Conservation (phyloP, 2,888 invertebrate genomes). For the Yponomeuta sedellus region DNA sequence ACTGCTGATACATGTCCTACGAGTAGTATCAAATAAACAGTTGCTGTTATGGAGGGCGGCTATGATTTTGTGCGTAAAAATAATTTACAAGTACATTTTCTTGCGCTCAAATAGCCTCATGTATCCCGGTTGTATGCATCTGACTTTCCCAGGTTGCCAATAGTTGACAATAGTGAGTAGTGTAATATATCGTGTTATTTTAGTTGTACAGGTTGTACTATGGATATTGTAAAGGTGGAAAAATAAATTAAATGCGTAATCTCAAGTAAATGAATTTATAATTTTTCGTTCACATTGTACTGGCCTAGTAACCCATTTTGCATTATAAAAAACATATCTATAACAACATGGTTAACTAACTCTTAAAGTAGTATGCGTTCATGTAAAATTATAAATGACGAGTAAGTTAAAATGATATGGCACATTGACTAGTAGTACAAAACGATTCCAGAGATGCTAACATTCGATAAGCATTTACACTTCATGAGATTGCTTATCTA, state of each 20-base stretch:
- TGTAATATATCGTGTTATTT: no score
- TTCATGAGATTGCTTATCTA: constrained; percentile 1
- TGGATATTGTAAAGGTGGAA: not conserved
- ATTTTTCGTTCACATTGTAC: constrained; percentile 72
- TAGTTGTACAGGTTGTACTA: not conserved
- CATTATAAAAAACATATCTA: constrained; percentile 71
- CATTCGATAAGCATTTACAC: not conserved
- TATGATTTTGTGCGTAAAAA: no score
- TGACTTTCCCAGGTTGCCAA: no score
- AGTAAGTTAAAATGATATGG: constrained; percentile 68
- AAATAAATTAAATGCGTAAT: constrained; percentile 6
- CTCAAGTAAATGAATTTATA: constrained; percentile 60
- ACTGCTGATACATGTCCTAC: no score
- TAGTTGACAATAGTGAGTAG: no score
- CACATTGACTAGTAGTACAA: constrained; percentile 60
- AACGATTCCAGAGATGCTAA: constrained; percentile 3
- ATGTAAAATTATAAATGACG: constrained; percentile 27
- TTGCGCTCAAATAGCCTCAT: no score
- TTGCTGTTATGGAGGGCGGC: no score
- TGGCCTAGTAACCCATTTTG: constrained; percentile 67
- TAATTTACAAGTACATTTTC: no score
- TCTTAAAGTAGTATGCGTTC: constrained; percentile 38
- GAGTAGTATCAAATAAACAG: no score
- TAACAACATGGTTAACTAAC: constrained; percentile 71
- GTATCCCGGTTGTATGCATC: no score